Base-by-base conservation (phyloP, 2,888 invertebrate genomes). In the Heteropelma amictum region DNA sequence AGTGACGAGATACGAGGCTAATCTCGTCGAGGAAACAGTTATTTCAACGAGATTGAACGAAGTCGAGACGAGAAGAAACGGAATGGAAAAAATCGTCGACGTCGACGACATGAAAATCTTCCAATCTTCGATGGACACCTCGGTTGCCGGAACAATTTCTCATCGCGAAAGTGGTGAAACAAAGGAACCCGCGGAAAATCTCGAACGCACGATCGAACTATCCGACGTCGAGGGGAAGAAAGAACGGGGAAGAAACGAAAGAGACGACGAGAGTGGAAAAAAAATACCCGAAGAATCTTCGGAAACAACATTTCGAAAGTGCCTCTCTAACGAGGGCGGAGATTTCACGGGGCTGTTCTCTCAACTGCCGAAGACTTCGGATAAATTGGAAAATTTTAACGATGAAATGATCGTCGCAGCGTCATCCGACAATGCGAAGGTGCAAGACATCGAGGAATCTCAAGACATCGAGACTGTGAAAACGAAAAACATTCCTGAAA, bases 151-250 rank as follows among this genome's bases (percentile, higher is more conserved):
- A n/a, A n/a, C n/a, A n/a, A n/a, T n/a, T n/a, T n/a, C n/a, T n/a
- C n/a, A n/a, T n/a, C n/a, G n/a, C 2, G 23, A 23, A 10, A 23
- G 19, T 21, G 5, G 17, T 6, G 45, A 45, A 10, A 64, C 58
- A 40, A 69, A 60, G 19, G 60, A 60, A 23, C 60, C 70, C 33
- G 64, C 70, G 7, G 64, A 70, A 3, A 53, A 70, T 51, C 53
- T 74, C 7, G 74, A 74, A 40, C 35, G 64, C 0, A 69, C 74
- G 1, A 38, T 64, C 6, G n/a, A 45, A 3, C 5, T 10, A 0
- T 5, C 33, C 5, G 17, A 47, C 10, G 12, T 21, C 5, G n/a
- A 47, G 21, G 30, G 8, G 8, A 10, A 49, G 12, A 10, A 10
- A 17, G 42, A 21, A 54, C 40, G 5, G 42, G n/a, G 2, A 53